Base-by-base conservation (phyloP, 2,113 vertebrate genomes). In the Brachirus orientalis region DNA sequence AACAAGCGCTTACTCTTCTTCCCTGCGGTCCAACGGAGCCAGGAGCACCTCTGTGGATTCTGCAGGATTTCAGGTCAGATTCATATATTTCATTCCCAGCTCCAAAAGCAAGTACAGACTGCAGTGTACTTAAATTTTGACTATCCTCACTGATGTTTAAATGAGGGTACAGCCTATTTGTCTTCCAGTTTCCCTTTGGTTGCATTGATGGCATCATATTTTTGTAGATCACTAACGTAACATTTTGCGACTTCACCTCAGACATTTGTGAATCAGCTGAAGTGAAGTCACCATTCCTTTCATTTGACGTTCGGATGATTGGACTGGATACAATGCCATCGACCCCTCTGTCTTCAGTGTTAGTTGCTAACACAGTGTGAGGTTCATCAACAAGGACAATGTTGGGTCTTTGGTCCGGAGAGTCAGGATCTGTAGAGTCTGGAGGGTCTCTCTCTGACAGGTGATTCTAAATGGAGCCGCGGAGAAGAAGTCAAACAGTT, bases 1-100 rank as follows among this genome's bases (percentile, higher is more conserved):
- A n/a, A n/a, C n/a, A n/a, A n/a, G 69, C 36, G 85, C 94, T 94
- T 84, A 95, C 94, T 46, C 77, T 92, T 79, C 77, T 83, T 33
- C 95, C 95, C 0, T 70, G 88, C 0, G 80, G 89, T 17, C 95
- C 95, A 0, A 73, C 58, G 53, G 81, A 80, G 1, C 94, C 95
- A 0, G 85, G 80, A 0, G 86, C 80, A n/a, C 94, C 91, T 0
- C 57, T 79, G 8, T 88, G 84, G 60, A 90, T 10, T 0, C 13
- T 80, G 43, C 79, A 77, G 38, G 13, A 51, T 38, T 46, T 85
- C 7, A 68, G 13, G 0, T 10, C 85, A 36, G 66, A 66, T 41
- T 60, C 73, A 0, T 22, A 17, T 0, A 37, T 0, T 5, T 71
- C 0, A 0, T 69, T 41, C 0, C 28, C 86, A 37, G 71, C 16